A percentile compares a stretch with the other conserved stretches of the same genome.
phyloP scores from a whole-genome alignment of 2,797 vertebrate genomes.

The Acrossocheilus fasciatus region DNA sequence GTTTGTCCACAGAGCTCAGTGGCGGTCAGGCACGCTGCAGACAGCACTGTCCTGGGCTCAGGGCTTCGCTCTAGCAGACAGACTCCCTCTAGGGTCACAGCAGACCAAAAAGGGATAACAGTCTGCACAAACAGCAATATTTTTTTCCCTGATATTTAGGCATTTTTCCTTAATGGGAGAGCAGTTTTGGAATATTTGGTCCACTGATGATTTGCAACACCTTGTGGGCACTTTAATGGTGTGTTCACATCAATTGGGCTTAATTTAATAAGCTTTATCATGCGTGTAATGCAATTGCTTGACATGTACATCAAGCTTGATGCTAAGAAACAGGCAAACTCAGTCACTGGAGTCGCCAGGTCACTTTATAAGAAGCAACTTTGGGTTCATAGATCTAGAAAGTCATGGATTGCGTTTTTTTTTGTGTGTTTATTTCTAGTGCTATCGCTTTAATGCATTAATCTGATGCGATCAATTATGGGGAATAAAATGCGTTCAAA shows the following conservation, averaged over 20 bases:
- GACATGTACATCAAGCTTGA: neutral
- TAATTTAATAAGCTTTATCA: too few relatives aligned
- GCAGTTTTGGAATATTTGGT: too few relatives aligned
- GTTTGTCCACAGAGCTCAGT: constrained; percentile 40
- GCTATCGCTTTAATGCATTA: too few relatives aligned
- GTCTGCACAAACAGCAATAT: constrained; percentile 22
- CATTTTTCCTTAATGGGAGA: neutral
- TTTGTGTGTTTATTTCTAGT: too few relatives aligned
- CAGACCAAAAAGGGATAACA: constrained; percentile 52
- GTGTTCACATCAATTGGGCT: too few relatives aligned
- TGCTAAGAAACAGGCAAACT: neutral
- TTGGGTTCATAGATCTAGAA: neutral
- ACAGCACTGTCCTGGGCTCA: constrained; percentile 9
- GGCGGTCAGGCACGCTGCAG: neutral
- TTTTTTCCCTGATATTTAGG: accelerated
- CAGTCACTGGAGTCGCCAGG: neutral
- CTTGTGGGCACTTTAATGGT: neutral
- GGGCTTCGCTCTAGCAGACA: constrained; percentile 50
- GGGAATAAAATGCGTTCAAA: too few relatives aligned
- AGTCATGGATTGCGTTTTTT: neutral
- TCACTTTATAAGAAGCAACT: neutral
- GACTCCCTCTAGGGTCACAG: constrained; percentile 48
- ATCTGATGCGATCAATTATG: too few relatives aligned
- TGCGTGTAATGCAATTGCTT: neutral
- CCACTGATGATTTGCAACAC: neutral